Percentiles rank a stretch among this genome's conserved stretches.
These are phyloP conservation scores for Drosophila ohnishii DNA, from an alignment of 1,140 invertebrate species.

Conservation along the genomic window DNA sequence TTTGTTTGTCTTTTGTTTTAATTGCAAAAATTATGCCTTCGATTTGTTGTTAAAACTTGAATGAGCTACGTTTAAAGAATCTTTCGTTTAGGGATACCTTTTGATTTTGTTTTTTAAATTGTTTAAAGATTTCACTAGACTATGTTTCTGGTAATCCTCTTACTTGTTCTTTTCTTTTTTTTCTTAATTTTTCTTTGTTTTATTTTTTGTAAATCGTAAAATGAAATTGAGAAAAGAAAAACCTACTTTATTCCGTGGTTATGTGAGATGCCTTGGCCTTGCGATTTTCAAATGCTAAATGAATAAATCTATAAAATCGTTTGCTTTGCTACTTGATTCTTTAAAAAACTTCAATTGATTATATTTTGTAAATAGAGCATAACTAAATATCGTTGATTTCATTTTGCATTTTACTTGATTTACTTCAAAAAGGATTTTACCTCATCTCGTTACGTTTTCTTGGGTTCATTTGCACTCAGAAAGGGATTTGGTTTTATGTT, in stretches of 20 bases:
- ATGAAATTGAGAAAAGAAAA: conserved; percentile 54
- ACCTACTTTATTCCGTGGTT: conserved; percentile 41
- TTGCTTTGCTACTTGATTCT: conserved; percentile 50
- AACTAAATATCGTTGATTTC: conserved; percentile 70
- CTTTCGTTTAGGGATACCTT: conserved; percentile 49
- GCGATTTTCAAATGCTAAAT: conserved; percentile 49
- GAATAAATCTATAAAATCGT: conserved; percentile 70
- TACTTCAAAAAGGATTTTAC: conserved; percentile 23
- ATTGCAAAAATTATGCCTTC: conserved; percentile 65
- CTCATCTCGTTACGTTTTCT: conserved; percentile 12
- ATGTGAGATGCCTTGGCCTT: conserved; percentile 38
- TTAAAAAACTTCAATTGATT: conserved; percentile 74
- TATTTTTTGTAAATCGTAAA: conserved; percentile 34
- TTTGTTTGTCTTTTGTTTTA: conserved; percentile 37
- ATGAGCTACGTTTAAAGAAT: conserved; percentile 70
- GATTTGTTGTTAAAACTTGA: conserved; percentile 72
- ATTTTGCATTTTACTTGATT: conserved; percentile 27
- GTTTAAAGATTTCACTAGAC: conserved; percentile 57
- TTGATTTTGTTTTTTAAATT: conserved; percentile 52
- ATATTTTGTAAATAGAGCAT: conserved; percentile 76
- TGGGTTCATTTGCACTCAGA: conserved; percentile 38
- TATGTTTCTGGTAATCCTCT: conserved; percentile 40
- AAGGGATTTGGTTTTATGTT: conserved; percentile 61
- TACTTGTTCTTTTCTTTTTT: conserved; percentile 16
- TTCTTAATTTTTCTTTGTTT: not conserved